Evolutionary conservation across 2,888 invertebrate species (phyloP).

Genomic region (Patella pellucida): DNA sequence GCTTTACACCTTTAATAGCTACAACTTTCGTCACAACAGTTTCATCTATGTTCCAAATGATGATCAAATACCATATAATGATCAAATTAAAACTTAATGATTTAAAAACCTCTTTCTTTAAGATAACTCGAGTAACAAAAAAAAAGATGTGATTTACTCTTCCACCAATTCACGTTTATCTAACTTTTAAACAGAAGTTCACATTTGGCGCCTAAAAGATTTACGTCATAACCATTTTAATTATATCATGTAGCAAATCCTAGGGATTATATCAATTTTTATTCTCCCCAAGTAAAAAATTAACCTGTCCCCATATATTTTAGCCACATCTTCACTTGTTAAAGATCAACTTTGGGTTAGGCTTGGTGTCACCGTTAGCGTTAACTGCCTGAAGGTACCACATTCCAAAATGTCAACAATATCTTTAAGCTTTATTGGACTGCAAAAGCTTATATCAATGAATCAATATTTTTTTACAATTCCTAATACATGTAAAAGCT

Average conservation of each 20-base stretch:
- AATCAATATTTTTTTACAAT: neutral
- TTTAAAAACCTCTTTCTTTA: too few species aligned
- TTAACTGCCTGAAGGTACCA: neutral
- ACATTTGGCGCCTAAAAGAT: too few species aligned
- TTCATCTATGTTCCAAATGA: too few species aligned
- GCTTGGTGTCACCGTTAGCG: neutral
- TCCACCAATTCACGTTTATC: too few species aligned
- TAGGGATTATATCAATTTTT: neutral
- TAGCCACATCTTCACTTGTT: neutral
- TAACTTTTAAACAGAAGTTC: too few species aligned
- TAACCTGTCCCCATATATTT: constrained; percentile 3
- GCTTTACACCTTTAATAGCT: too few species aligned
- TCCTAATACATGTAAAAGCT: neutral
- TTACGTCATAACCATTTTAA: neutral
- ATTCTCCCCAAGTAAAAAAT: neutral
- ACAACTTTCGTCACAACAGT: too few species aligned
- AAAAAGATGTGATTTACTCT: too few species aligned
- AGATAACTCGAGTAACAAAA: too few species aligned
- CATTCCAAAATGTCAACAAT: neutral
- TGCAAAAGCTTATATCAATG: constrained; percentile 1
- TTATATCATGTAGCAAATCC: too few species aligned
- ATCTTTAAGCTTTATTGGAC: neutral
- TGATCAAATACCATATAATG: too few species aligned
- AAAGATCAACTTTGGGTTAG: neutral
- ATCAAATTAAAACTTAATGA: too few species aligned